Evolutionary conservation across 2,888 invertebrate genomes (phyloP).

Genomic region (Lasioglossum malachurum): DNA sequence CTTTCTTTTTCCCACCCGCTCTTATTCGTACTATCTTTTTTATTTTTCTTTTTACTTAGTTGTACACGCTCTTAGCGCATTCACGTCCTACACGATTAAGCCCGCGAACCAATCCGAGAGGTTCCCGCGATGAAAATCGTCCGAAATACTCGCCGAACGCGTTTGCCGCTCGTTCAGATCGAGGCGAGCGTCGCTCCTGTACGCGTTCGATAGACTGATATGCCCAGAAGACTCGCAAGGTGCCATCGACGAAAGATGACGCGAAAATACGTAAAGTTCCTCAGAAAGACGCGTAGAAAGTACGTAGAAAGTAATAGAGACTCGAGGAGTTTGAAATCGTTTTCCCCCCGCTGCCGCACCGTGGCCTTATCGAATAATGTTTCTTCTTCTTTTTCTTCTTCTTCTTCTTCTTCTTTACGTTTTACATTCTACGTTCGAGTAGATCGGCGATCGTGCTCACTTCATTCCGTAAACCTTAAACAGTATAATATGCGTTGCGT

Average conservation of each 20-base stretch:
- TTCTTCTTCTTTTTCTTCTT: not conserved
- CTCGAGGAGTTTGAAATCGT: conserved; percentile 1
- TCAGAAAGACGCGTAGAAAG: conserved; percentile 32
- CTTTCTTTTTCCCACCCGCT: not conserved
- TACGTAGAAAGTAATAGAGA: conserved; percentile 31
- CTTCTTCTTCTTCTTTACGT: not conserved
- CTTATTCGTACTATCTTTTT: not conserved
- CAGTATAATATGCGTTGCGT: not conserved
- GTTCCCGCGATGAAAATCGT: conserved; percentile 19
- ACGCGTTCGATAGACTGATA: conserved; percentile 51
- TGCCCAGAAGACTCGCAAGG: conserved; percentile 42
- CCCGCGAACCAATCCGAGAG: conserved; percentile 21
- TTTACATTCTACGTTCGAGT: not conserved
- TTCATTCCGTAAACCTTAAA: not conserved
- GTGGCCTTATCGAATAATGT: conserved; percentile 22
- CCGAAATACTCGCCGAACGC: conserved; percentile 4
- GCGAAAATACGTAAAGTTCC: conserved; percentile 51
- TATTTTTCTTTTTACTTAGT: not conserved
- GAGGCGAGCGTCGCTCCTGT: not conserved
- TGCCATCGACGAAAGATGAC: conserved; percentile 53
- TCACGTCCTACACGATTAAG: conserved; percentile 4
- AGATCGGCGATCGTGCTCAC: not conserved
- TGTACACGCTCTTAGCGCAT: not conserved
- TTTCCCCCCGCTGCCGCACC: not conserved
- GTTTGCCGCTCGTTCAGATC: conserved; percentile 15